Evolutionary conservation across 2,797 vertebrate genomes (phyloP).

Genomic region (Pelodytes ibericus): DNA sequence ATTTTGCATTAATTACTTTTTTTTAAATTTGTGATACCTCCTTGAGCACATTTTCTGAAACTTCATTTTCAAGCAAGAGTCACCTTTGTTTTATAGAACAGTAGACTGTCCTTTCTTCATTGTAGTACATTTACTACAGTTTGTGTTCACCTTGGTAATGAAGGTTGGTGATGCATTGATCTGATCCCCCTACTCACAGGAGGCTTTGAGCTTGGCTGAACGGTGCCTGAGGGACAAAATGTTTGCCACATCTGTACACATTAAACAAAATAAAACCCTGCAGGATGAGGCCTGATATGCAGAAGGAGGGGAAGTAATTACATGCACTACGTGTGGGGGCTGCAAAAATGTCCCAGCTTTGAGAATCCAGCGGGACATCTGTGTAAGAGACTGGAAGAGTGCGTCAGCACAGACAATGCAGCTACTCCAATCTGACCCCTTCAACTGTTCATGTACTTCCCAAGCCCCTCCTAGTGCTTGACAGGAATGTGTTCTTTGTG

Average conservation of each 20-base stretch:
- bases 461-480: slow-evolving; percentile 36
- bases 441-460: slow-evolving; percentile 32
- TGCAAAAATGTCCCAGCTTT: not conserved
- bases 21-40: too few relatives aligned
- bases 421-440: slow-evolving; percentile 34
- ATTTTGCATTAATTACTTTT: too few relatives aligned
- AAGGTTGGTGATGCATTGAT: too few relatives aligned
- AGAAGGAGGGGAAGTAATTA: not conserved
- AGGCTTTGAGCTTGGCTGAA: too few relatives aligned
- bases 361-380: slow-evolving; percentile 6
- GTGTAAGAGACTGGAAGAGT: slow-evolving; percentile 11
- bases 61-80: too few relatives aligned
- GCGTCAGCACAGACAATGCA: slow-evolving; percentile 48
- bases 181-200: too few relatives aligned
- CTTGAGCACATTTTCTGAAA: too few relatives aligned
- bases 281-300: not conserved
- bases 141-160: too few relatives aligned
- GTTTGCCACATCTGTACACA: not conserved
- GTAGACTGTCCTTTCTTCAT: too few relatives aligned
- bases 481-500: slow-evolving; percentile 49
- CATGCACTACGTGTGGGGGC: not conserved
- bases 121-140: too few relatives aligned
- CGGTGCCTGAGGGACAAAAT: not conserved
- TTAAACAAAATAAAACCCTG: not conserved
- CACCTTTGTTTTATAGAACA: too few relatives aligned